Conservation (phyloP, 2,797 vertebrate genomes). For the Eurystomus glaucurus region DNA sequence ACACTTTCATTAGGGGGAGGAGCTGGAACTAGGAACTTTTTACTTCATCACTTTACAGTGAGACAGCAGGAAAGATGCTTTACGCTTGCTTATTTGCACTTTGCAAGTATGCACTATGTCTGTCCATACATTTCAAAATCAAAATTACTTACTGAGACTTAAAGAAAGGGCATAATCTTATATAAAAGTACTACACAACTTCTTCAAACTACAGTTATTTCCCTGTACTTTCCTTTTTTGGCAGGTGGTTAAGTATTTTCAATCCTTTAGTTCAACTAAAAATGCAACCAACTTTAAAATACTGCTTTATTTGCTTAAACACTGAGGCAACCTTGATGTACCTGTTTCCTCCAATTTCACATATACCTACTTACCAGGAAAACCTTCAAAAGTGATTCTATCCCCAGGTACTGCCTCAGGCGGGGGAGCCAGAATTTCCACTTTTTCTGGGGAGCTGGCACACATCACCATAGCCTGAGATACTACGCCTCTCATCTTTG, state of each 20-base stretch:
- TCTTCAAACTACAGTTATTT: background rate
- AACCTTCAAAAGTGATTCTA: constrained; percentile 91
- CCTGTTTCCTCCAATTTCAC: background rate
- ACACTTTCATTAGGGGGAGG: background rate
- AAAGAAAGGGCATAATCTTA: background rate
- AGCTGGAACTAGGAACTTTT: background rate
- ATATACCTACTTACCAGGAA: constrained; percentile 88
- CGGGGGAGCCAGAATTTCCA: constrained; percentile 96
- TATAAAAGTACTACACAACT: background rate
- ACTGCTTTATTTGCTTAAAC: background rate
- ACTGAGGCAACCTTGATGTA: background rate
- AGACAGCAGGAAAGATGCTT: background rate
- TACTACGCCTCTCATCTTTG: constrained; percentile 96
- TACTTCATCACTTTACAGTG: background rate
- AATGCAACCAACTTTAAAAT: background rate
- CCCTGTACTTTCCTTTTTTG: background rate
- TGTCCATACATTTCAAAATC: background rate
- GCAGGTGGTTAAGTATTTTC: background rate
- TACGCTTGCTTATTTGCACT: too few relatives aligned
- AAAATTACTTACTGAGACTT: background rate
- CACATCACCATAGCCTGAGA: constrained; percentile 99
- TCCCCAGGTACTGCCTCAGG: constrained; percentile 91
- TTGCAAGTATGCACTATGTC: too few relatives aligned
- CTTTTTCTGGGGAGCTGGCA: constrained; percentile 94
- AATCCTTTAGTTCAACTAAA: background rate